phyloP scores from a whole-genome alignment of 2,888 invertebrate species.

The Drosophila antonietae region DNA sequence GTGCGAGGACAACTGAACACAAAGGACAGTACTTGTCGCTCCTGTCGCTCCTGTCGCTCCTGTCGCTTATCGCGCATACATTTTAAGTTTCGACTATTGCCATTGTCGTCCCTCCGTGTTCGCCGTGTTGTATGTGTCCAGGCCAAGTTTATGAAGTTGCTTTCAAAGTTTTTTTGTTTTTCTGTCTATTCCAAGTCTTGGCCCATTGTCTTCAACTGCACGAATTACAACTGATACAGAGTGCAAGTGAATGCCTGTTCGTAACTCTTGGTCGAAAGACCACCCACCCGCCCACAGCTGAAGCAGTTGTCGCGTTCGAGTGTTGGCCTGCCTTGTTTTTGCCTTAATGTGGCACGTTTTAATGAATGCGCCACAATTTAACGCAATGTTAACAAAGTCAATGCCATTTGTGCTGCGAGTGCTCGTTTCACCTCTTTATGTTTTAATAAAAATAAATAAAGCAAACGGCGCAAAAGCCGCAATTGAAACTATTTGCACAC shows the following conservation, averaged over 20 bases:
- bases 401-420: conserved; percentile 66
- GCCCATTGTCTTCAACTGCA: conserved; percentile 58
- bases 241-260: conserved; percentile 35
- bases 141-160: conserved; percentile 55
- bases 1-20: conserved; percentile 31
- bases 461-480: conserved; percentile 79
- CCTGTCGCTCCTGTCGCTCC: conserved; percentile 5
- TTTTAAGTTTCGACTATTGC: conserved; percentile 71
- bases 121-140: conserved; percentile 33
- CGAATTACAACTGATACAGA: conserved; percentile 66
- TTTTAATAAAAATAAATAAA: conserved; percentile 81
- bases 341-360: conserved; percentile 43
- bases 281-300: not conserved
- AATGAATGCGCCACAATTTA: conserved; percentile 77
- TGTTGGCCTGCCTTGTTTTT: conserved; percentile 10
- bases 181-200: conserved; percentile 21
- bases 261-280: not conserved
- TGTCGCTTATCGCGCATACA: conserved; percentile 66
- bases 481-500: conserved; percentile 81
- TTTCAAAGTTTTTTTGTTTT: conserved; percentile 23
- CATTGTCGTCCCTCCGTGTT: conserved; percentile 32
- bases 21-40: conserved; percentile 31
- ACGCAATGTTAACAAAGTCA: conserved; percentile 79
- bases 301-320: conserved; percentile 3
- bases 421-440: conserved; percentile 74